Percentiles rank a stretch among this genome's conserved stretches.
Evolutionary conservation across 2,888 invertebrate genomes (phyloP).

Genomic region (Idaea dimidiata): DNA sequence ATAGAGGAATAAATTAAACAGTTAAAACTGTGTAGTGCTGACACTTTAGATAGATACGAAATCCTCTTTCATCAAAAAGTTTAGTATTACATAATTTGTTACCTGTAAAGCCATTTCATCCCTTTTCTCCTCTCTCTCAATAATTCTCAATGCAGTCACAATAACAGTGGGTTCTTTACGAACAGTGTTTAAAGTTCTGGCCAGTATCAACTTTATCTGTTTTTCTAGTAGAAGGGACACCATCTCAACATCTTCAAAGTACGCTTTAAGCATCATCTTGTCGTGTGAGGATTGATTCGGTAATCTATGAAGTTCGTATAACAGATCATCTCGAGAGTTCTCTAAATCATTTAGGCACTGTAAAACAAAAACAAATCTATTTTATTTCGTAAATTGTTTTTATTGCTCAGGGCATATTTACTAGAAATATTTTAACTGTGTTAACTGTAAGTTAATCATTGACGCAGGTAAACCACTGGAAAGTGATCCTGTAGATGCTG

Average conservation of each 20-base stretch:
- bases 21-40: too few relatives aligned
- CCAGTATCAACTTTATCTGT: constrained; percentile 93
- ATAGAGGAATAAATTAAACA: too few relatives aligned
- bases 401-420: too few relatives aligned
- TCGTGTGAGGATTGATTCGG: constrained; percentile 95
- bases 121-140: constrained; percentile 97
- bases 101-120: constrained; percentile 92
- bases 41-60: too few relatives aligned
- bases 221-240: constrained; percentile 94
- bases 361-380: constrained; percentile 29
- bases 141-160: constrained; percentile 96
- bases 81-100: constrained; percentile 5
- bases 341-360: constrained; percentile 96
- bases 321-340: constrained; percentile 96
- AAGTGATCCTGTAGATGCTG: too few relatives aligned
- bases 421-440: too few relatives aligned
- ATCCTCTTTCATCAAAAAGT: too few relatives aligned
- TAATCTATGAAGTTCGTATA: constrained; percentile 96
- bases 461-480: too few relatives aligned
- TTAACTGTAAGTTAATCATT: too few relatives aligned
- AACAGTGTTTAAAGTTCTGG: constrained; percentile 95
- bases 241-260: constrained; percentile 97
- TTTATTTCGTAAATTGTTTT: not conserved
- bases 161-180: constrained; percentile 96
- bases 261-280: constrained; percentile 95